phyloP scores from a whole-genome alignment of 2,888 invertebrate species.

The Sesia apiformis region DNA sequence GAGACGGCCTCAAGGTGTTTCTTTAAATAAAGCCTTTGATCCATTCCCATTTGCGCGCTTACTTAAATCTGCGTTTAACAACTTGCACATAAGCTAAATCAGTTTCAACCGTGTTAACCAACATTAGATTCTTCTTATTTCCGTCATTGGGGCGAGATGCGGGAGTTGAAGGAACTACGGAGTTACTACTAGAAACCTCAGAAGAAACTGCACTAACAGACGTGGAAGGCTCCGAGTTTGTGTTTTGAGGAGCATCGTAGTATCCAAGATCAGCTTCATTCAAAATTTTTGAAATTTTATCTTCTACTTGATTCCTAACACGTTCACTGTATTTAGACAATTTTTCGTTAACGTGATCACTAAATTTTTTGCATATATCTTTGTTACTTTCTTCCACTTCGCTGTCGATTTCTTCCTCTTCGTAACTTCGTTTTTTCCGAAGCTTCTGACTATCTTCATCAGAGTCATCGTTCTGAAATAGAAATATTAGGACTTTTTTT shows the following conservation, averaged over 20 bases:
- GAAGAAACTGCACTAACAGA: not conserved
- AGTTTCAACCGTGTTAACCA: not conserved
- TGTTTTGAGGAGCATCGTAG: not conserved
- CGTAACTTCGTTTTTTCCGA: no score
- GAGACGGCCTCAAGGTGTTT: no score
- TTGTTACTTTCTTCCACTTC: no score
- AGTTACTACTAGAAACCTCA: not conserved
- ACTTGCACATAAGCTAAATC: not conserved
- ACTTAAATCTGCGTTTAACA: not conserved
- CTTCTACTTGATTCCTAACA: not conserved
- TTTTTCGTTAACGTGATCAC: no score
- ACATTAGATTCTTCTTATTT: not conserved
- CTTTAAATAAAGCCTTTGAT: no score
- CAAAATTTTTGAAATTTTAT: not conserved
- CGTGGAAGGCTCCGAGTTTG: not conserved
- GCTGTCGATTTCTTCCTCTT: no score
- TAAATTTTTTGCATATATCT: no score
- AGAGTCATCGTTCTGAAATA: no score
- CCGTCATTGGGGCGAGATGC: not conserved
- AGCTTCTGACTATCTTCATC: no score
- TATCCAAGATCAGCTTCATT: not conserved
- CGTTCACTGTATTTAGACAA: not conserved
- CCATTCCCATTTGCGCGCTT: no score
- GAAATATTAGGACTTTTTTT: no score
- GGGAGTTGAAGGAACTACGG: not conserved